Base-by-base conservation (phyloP, 2,888 invertebrate genomes). In the Chalcosyrphus nemorum region DNA sequence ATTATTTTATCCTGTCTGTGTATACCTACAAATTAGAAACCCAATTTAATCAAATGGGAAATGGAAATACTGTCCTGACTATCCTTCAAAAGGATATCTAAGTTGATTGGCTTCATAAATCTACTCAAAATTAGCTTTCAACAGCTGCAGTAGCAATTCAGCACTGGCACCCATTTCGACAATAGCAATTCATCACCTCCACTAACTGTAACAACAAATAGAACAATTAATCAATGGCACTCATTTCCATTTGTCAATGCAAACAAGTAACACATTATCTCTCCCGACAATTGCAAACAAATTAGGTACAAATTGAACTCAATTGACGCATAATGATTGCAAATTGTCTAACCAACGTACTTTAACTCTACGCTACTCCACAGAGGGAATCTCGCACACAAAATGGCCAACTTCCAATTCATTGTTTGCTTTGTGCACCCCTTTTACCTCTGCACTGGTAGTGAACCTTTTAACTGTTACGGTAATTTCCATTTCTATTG, bases 271-370 rank as follows among this genome's bases (percentile, higher is more conserved):
- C 70, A 81, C 70, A 76, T 81, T 81, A 72, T 72, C 59, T 38
- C 24, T n/a, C 32, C 81, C 38, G 76, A 82, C 77, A 82, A 72
- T 77, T 63, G 66, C 82, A 82, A 82, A 68, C 82, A 82, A 82
- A 82, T 82, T 82, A 72, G 65, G 54, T 68, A 72, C 71, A 72
- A 82, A 77, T 77, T 77, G 72, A 72, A 68, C 66, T 82, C 82
- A 82, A 82, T 82, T 77, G 82, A 72, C 19, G 82, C 82, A 77
- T 82, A 82, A 82, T 82, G 71, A 82, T 77, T 72, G 71, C 66
- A 56, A 32, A 76, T 82, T 77, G 54, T 72, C 66, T 66, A 82
- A 77, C 59, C 35, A 65, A 72, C 61, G 66, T 56, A 68, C 54
- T 68, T 81, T 56, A 7, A 74, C 52, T 72, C 38, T 13, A 38